Evolutionary conservation across 35 echinoderm and acorn worm genomes (phyloP).

Genomic region (Amphiura filiformis): DNA sequence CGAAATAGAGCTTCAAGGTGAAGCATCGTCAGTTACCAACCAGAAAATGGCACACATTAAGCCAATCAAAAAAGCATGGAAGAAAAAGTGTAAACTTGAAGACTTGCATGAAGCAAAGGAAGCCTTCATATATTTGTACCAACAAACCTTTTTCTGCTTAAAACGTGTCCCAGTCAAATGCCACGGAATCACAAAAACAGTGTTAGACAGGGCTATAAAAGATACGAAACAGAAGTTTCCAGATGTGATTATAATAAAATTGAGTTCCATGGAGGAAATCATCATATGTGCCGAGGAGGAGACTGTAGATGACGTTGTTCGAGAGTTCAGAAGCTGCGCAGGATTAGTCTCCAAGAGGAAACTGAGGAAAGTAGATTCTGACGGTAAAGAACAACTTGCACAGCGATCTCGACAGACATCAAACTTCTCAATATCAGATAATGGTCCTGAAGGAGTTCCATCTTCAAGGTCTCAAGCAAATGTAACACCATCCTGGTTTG

Average conservation of each 20-base stretch:
- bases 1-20: not conserved
- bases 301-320: not conserved
- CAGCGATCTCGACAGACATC: not conserved
- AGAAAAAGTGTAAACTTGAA: not conserved
- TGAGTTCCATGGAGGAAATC: not conserved
- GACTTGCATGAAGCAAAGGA: not conserved
- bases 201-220: not conserved
- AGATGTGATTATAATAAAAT: not conserved
- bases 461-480: too few relatives aligned
- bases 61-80: not conserved
- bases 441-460: too few relatives aligned
- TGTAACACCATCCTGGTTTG: not conserved
- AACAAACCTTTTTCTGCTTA: not conserved
- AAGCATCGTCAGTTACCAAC: not conserved
- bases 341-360: not conserved
- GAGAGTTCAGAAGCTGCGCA: not conserved
- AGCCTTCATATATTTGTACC: constrained; percentile 9
- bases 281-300: not conserved
- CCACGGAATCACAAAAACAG: not conserved
- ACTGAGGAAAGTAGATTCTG: not conserved
- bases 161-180: not conserved
- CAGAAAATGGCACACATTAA: not conserved
- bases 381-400: not conserved
- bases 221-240: not conserved
- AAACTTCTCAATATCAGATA: too few relatives aligned